phyloP scores from a whole-genome alignment of 2,888 invertebrate genomes.

The Apotomis turbidana region DNA sequence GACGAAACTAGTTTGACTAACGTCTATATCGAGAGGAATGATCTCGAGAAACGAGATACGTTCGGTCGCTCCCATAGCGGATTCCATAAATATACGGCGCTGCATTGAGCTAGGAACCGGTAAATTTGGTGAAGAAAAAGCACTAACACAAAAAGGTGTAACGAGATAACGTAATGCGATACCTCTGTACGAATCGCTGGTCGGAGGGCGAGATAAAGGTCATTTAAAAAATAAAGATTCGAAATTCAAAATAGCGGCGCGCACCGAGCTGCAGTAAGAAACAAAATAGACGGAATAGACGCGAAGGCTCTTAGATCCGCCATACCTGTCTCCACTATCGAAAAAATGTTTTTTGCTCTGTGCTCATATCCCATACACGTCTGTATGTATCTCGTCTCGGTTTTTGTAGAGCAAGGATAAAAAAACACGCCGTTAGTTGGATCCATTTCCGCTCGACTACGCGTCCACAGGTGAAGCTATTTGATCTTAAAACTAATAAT shows the following conservation, averaged over 20 bases:
- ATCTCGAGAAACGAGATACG: conserved; percentile 76
- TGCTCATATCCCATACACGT: conserved; percentile 74
- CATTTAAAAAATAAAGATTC: conserved; percentile 70
- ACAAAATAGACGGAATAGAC: conserved; percentile 34
- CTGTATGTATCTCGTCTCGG: conserved; percentile 71
- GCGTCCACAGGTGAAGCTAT: conserved; percentile 78
- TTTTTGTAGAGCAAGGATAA: conserved; percentile 74
- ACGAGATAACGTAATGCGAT: conserved; percentile 81
- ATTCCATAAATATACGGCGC: conserved; percentile 73
- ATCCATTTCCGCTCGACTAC: conserved; percentile 80
- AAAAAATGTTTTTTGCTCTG: conserved; percentile 60
- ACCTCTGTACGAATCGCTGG: conserved; percentile 74
- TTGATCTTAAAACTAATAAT: conserved; percentile 71
- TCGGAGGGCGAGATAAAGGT: conserved; percentile 76
- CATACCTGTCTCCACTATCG: conserved; percentile 45
- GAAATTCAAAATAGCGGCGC: conserved; percentile 74
- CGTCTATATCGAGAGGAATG: conserved; percentile 73
- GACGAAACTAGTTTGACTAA: conserved; percentile 73
- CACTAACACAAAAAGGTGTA: conserved; percentile 69
- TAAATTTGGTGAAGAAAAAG: conserved; percentile 63
- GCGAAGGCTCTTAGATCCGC: conserved; percentile 37
- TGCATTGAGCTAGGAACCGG: conserved; percentile 62
- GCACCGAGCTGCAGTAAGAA: conserved; percentile 45
- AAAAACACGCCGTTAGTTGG: conserved; percentile 75
- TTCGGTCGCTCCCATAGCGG: conserved; percentile 68